A percentile compares a stretch with the other conserved stretches of the same genome.
These are phyloP conservation scores for Drosophila demipolita DNA, from an alignment of 2,888 invertebrate species.

Conservation along the genomic window DNA sequence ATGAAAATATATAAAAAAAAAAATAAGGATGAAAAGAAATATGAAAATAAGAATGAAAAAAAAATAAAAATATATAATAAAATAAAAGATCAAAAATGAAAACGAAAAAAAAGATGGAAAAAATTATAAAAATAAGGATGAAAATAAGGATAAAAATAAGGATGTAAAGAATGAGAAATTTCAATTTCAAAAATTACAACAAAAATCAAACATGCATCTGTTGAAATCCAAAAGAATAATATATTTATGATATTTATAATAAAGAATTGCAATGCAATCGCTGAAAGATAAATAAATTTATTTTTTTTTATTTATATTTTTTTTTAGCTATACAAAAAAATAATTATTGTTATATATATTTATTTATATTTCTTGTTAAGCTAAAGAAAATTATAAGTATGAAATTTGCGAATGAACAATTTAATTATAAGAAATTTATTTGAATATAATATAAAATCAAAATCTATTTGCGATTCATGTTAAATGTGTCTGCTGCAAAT, in stretches of 20 bases:
- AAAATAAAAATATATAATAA: too few species aligned
- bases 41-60: too few species aligned
- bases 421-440: background rate
- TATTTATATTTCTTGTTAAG: too few species aligned
- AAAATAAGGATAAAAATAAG: background rate
- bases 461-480: slow-evolving; percentile 11
- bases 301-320: background rate
- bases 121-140: background rate
- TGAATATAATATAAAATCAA: background rate
- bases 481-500: slow-evolving; percentile 6
- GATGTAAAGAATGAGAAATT: too few species aligned
- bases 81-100: background rate
- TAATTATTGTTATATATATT: background rate
- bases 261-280: background rate
- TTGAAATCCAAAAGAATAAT: background rate
- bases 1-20: too few species aligned
- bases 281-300: background rate
- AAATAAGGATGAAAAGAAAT: too few species aligned
- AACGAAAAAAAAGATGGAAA: too few species aligned
- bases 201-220: background rate
- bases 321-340: background rate
- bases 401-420: background rate
- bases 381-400: background rate
- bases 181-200: too few species aligned
- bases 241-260: background rate